These are phyloP conservation scores for Synodontis membranacea DNA, from an alignment of 2,113 vertebrate species.

Conservation along the genomic window DNA sequence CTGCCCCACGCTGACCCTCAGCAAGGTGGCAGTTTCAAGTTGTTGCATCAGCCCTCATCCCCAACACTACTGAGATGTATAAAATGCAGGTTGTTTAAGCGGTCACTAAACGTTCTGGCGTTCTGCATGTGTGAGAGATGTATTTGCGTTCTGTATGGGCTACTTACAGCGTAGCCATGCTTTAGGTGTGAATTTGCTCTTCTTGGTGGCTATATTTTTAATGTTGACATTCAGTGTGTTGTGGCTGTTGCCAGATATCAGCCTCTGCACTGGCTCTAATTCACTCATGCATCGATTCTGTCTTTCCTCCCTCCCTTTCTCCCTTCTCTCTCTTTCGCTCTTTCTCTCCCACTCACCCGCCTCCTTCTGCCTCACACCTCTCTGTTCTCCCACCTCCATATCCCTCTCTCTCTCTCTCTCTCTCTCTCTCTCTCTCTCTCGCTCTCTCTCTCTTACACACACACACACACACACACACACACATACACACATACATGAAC, in stretches of 20 bases:
- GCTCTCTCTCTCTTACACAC: conserved; percentile 35
- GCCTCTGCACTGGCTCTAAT: conserved; percentile 39
- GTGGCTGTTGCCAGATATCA: conserved; percentile 38
- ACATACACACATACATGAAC: conserved; percentile 29
- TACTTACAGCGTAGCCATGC: conserved; percentile 42
- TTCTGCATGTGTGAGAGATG: background rate
- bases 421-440: conserved; percentile 35
- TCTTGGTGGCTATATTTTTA: background rate
- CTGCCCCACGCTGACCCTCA: conserved; percentile 45
- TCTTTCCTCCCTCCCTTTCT: conserved; percentile 38
- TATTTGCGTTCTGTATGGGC: background rate
- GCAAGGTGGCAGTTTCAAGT: conserved; percentile 56
- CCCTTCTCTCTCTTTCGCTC: background rate
- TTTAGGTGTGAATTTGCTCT: conserved; percentile 17
- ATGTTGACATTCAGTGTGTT: conserved; percentile 32
- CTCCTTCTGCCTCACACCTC: conserved; percentile 46
- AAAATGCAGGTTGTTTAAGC: conserved; percentile 36
- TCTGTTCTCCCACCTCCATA: conserved; percentile 42
- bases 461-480: conserved; percentile 21
- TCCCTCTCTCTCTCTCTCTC: conserved; percentile 33
- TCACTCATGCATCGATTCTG: conserved; percentile 49
- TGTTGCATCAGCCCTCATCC: conserved; percentile 48
- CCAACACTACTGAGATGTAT: background rate
- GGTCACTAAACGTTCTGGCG: background rate
- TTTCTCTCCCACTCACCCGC: conserved; percentile 49